Evolutionary conservation across 2,797 vertebrate genomes (phyloP).

Genomic region (Eremophila alpestris): DNA sequence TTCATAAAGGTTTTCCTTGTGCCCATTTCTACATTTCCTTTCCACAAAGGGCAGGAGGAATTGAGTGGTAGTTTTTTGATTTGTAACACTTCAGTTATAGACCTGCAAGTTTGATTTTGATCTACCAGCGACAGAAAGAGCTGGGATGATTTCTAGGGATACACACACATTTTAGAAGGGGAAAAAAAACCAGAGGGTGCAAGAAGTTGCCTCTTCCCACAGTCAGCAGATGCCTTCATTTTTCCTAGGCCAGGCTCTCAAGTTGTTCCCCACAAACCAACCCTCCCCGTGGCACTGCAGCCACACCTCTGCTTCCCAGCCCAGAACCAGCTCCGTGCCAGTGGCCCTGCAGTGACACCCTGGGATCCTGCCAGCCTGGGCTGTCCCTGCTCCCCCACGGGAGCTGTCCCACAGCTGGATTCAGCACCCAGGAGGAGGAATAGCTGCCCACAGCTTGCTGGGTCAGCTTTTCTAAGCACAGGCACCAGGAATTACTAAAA

Average conservation of each 20-base stretch:
- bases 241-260: not conserved
- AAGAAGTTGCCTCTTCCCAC: not conserved
- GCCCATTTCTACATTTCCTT: not conserved
- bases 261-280: not conserved
- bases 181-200: rapidly evolving
- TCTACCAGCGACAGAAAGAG: not conserved
- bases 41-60: not conserved
- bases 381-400: no score
- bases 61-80: not conserved
- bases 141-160: not conserved
- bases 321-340: not conserved
- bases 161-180: rapidly evolving
- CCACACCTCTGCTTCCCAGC: not conserved
- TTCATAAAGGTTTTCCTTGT: not conserved
- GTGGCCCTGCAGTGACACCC: rapidly evolving
- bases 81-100: not conserved
- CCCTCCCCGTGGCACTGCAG: not conserved
- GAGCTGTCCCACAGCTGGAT: not conserved
- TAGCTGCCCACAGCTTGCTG: not conserved
- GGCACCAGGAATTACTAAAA: not conserved
- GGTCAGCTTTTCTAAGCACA: not conserved
- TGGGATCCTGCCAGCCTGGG: not conserved
- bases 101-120: not conserved
- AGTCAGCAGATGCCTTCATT: rapidly evolving
- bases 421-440: not conserved